Percentiles rank a stretch among this genome's conserved stretches.
Evolutionary conservation across 2,888 invertebrate genomes (phyloP).

Genomic region (Clostera curtula): DNA sequence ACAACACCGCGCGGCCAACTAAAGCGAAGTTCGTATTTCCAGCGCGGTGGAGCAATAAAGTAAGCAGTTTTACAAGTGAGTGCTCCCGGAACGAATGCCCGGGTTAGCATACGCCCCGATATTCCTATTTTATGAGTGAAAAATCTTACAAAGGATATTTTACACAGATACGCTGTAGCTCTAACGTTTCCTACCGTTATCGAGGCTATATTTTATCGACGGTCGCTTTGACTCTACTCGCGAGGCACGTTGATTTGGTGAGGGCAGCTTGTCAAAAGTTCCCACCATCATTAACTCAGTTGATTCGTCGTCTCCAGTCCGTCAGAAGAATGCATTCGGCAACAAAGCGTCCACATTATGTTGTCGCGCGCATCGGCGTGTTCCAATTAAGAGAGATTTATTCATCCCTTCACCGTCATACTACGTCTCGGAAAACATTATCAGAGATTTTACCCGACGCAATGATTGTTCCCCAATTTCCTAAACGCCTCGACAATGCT

Average conservation of each 20-base stretch:
- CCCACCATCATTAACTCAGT: conserved; percentile 49
- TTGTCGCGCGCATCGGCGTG: conserved; percentile 57
- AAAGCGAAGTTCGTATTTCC: conserved; percentile 46
- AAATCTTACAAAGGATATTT: conserved; percentile 41
- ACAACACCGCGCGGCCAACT: conserved; percentile 36
- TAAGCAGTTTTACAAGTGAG: conserved; percentile 63
- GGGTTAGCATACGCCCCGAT: conserved; percentile 51
- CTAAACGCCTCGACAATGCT: conserved; percentile 66
- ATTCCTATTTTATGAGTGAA: conserved; percentile 55
- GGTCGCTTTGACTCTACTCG: conserved; percentile 20
- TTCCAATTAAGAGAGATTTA: conserved; percentile 70
- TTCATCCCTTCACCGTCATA: conserved; percentile 55
- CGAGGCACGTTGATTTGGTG: conserved; percentile 31
- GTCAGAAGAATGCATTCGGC: conserved; percentile 50
- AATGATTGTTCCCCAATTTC: conserved; percentile 68
- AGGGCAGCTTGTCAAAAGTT: conserved; percentile 42
- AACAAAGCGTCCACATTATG: conserved; percentile 62
- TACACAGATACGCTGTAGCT: conserved; percentile 18
- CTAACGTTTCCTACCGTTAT: conserved; percentile 16
- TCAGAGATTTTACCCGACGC: conserved; percentile 63
- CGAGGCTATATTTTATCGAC: conserved; percentile 22
- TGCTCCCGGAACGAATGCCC: conserved; percentile 51
- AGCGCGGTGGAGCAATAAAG: conserved; percentile 54
- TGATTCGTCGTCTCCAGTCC: conserved; percentile 51
- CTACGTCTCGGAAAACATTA: conserved; percentile 58